These are phyloP conservation scores for Eumeta japonica DNA, from an alignment of 1,140 invertebrate species.

Conservation along the genomic window DNA sequence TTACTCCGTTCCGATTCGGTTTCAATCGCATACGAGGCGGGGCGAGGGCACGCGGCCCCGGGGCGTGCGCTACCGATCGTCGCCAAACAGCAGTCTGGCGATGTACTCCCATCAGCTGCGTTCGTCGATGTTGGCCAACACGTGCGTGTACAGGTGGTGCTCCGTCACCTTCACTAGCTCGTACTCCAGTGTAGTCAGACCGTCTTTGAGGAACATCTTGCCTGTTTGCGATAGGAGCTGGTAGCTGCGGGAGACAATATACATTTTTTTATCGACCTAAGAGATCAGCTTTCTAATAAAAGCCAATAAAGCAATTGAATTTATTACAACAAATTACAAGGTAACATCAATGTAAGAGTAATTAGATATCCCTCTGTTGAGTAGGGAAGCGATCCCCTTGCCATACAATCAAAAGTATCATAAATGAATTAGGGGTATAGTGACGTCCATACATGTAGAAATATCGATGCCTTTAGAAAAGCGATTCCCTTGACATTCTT, in stretches of 20 bases:
- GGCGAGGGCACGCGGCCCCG: background rate
- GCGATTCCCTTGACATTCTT: too few species aligned
- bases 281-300: too few species aligned
- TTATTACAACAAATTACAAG: too few species aligned
- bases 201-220: slow-evolving; percentile 79
- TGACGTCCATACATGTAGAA: too few species aligned
- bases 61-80: slow-evolving; percentile 28
- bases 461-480: too few species aligned
- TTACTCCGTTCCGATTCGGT: too few species aligned
- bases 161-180: slow-evolving; percentile 67
- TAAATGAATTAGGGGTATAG: too few species aligned
- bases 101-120: slow-evolving; percentile 56
- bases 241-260: slow-evolving; percentile 64
- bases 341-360: too few species aligned
- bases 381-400: too few species aligned
- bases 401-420: too few species aligned
- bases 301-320: too few species aligned
- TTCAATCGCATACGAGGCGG: background rate
- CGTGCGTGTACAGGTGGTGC: slow-evolving; percentile 73
- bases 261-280: slow-evolving; percentile 7
- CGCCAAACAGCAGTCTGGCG: slow-evolving; percentile 57
- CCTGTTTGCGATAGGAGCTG: slow-evolving; percentile 81
- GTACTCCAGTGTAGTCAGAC: slow-evolving; percentile 85
- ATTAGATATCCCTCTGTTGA: too few species aligned
- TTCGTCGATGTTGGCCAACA: slow-evolving; percentile 66